phyloP scores from a whole-genome alignment of 1,140 invertebrate genomes.

The Carposina sasakii region DNA sequence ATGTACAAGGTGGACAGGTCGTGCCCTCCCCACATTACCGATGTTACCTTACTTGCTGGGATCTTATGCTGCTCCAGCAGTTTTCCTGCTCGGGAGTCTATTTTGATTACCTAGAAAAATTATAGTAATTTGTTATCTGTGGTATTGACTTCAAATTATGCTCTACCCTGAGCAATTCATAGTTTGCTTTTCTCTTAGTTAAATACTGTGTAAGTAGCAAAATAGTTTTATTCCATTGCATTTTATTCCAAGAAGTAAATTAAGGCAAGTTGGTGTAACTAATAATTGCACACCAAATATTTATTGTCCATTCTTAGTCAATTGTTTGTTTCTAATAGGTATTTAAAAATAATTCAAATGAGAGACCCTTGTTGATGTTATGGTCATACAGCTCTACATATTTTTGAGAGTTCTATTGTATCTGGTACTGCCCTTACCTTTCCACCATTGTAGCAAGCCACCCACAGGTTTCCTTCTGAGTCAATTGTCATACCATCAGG shows the following conservation, averaged over 20 bases:
- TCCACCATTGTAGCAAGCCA: constrained; percentile 77
- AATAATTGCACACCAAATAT: too few relatives aligned
- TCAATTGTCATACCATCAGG: constrained; percentile 88
- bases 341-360: too few relatives aligned
- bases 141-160: constrained; percentile 4
- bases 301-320: too few relatives aligned
- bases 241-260: too few relatives aligned
- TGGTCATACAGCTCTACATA: too few relatives aligned
- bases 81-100: constrained; percentile 61
- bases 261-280: too few relatives aligned
- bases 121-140: constrained; percentile 1
- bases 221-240: too few relatives aligned
- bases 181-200: constrained; percentile 26
- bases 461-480: constrained; percentile 80
- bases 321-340: too few relatives aligned
- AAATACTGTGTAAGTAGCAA: too few relatives aligned
- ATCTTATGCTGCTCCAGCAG: constrained; percentile 70
- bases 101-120: constrained; percentile 62
- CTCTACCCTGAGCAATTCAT: constrained; percentile 1
- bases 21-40: constrained; percentile 85
- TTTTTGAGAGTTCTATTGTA: too few relatives aligned
- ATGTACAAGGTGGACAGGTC: constrained; percentile 85
- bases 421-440: too few relatives aligned
- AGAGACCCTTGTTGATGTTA: too few relatives aligned
- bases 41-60: constrained; percentile 83